Evolutionary conservation across 2,113 vertebrate genomes (phyloP), one percentile per base, ranked within the genome.

Genomic region (Salvelinus alpinus): DNA sequence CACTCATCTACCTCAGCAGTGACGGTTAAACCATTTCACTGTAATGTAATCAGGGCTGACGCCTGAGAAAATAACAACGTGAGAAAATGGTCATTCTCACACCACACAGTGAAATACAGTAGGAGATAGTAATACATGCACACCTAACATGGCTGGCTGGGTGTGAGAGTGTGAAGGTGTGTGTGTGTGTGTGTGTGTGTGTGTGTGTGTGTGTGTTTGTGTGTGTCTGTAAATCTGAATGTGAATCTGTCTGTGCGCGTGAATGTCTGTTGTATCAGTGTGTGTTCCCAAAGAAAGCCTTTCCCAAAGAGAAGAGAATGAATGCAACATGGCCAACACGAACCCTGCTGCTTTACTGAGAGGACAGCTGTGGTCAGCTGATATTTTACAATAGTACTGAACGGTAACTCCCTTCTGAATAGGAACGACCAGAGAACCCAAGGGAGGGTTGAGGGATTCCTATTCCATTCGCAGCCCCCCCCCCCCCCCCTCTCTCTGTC

Each of bases 391-490:
- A 27, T 27, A 27, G 22, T 51, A 29, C 22, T 11, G 22, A 65
- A 65, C 2, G 11, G 12, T 13, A 1, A 65, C 64, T 25, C 25
- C 13, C 22, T 65, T 62, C 16, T 6, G 38, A 74, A 74, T 16
- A 65, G 11, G 29, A 67, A 67, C 1, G 77, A 64, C 34, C 31
- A 29, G 67, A 25, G 78, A 78, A 16, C 85, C 80, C 64, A 71
- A 16, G 0, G 69, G 73, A 82, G 78, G 69, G 66, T 75, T 78
- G 59, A 74, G 66, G 77, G 76, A 82, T 80, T 75, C 75, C 74
- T 25, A 18, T 48, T 16, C 64, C 27, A 38, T 59, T 24, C 25
- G 31, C 31, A 18, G 65, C n/a, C n/a, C n/a, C n/a, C n/a, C 66
- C 57, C 14, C 66, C 57, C 64, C 24, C 54, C 4, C 4, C 1